phyloP scores from a whole-genome alignment of 2,113 vertebrate genomes.

The Myrmecobius fasciatus region DNA sequence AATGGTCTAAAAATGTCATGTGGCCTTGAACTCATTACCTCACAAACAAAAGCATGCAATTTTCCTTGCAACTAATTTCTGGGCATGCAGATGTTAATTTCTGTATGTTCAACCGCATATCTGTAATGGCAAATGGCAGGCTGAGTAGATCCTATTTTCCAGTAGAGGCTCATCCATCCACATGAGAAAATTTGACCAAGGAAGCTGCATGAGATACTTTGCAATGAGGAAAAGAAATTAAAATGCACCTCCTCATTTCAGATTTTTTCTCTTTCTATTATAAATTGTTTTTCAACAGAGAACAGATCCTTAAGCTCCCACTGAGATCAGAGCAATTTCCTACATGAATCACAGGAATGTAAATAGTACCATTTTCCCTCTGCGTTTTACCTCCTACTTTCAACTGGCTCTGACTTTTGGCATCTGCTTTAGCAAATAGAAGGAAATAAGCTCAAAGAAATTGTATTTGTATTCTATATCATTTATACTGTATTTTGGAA shows the following conservation, averaged over 20 bases:
- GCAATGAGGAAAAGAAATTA: constrained; percentile 45
- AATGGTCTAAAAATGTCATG: constrained; percentile 17
- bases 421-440: constrained; percentile 17
- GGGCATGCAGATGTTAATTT: constrained; percentile 53
- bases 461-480: constrained; percentile 2
- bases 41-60: constrained; percentile 32
- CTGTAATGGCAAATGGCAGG: constrained; percentile 66
- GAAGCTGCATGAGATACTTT: constrained; percentile 55
- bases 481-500: constrained; percentile 40
- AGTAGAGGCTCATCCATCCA: constrained; percentile 44
- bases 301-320: not conserved
- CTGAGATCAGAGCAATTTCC: constrained; percentile 40
- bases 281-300: constrained; percentile 23
- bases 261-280: not conserved
- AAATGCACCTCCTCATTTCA: constrained; percentile 27
- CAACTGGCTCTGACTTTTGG: constrained; percentile 16
- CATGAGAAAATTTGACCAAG: constrained; percentile 53
- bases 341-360: constrained; percentile 32
- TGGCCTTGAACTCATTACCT: constrained; percentile 31
- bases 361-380: constrained; percentile 40
- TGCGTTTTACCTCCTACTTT: constrained; percentile 29
- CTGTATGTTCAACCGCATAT: not conserved
- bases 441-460: constrained; percentile 40
- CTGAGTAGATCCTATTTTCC: constrained; percentile 61
- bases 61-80: constrained; percentile 32